These are phyloP conservation scores for Dasyurus viverrinus DNA, from an alignment of 2,113 vertebrate species.

Conservation along the genomic window DNA sequence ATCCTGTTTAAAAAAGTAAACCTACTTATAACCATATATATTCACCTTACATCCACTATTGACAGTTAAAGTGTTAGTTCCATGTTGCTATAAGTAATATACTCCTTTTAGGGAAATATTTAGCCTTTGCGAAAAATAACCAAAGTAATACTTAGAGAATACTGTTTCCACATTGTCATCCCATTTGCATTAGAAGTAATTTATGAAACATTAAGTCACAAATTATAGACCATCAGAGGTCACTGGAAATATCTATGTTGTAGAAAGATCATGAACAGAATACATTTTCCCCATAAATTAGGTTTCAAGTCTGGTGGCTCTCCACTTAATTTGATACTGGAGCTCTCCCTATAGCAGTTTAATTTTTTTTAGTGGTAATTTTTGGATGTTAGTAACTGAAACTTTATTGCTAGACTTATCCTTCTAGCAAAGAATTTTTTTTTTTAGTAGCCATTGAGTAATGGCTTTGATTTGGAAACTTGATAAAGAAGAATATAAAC, in stretches of 20 bases:
- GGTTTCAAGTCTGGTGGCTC: slow-evolving; percentile 29
- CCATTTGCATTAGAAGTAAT: slow-evolving; percentile 23
- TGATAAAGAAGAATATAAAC: not conserved
- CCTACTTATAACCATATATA: not conserved
- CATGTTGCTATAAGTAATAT: slow-evolving; percentile 46
- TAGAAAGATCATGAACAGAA: slow-evolving; percentile 45
- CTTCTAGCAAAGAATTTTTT: not conserved
- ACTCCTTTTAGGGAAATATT: not conserved
- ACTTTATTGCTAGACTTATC: not conserved
- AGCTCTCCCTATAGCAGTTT: slow-evolving; percentile 1
- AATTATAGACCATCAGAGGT: slow-evolving; percentile 27
- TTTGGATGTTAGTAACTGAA: slow-evolving; percentile 34
- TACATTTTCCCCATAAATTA: slow-evolving; percentile 19
- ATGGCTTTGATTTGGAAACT: slow-evolving; percentile 32
- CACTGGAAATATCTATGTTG: slow-evolving; percentile 33
- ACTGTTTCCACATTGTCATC: slow-evolving; percentile 11
- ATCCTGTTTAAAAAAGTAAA: slow-evolving; percentile 15
- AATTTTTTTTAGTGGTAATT: slow-evolving; percentile 41
- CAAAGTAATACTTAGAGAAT: slow-evolving; percentile 1
- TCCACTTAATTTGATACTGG: slow-evolving; percentile 55
- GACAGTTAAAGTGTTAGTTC: slow-evolving; percentile 37
- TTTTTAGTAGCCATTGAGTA: not conserved
- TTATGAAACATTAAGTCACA: slow-evolving; percentile 36
- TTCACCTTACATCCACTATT: not conserved
- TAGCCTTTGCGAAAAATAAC: slow-evolving; percentile 40